These are phyloP conservation scores for Lordiphosa andalusiaca DNA, from an alignment of 2,888 invertebrate species.

Conservation along the genomic window DNA sequence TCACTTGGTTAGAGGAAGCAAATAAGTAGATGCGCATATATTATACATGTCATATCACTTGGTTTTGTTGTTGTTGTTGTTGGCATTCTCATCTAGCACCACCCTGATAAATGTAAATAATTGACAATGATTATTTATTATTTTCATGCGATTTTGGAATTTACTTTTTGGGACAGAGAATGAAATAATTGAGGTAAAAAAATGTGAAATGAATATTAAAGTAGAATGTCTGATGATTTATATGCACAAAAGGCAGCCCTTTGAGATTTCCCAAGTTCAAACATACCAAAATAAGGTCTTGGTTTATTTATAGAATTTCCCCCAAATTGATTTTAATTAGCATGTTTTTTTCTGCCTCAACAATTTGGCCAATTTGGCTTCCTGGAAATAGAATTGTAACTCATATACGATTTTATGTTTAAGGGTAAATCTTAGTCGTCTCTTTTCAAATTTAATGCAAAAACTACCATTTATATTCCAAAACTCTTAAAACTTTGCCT, in stretches of 20 bases:
- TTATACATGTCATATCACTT: conserved; percentile 27
- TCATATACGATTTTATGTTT: no score
- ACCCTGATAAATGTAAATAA: conserved; percentile 48
- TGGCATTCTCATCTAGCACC: conserved; percentile 26
- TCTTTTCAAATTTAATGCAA: no score
- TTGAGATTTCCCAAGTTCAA: no score
- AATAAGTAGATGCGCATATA: conserved; percentile 42
- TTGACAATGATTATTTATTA: conserved; percentile 51
- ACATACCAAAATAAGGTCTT: no score
- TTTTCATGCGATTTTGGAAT: conserved; percentile 25
- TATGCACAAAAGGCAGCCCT: no score
- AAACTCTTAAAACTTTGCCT: no score
- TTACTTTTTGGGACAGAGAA: conserved; percentile 13
- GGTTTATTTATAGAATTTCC: conserved; percentile 1
- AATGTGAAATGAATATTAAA: conserved; percentile 4
- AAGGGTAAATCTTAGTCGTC: no score
- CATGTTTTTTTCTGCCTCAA: not conserved
- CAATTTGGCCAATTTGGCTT: conserved; percentile 21
- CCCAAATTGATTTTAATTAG: no score
- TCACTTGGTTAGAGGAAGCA: conserved; percentile 27
- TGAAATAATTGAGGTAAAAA: conserved; percentile 5
- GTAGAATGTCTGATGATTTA: no score
- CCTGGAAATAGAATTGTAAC: conserved; percentile 14
- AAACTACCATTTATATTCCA: not conserved
- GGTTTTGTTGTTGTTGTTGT: conserved; percentile 5